A percentile compares a stretch with the other conserved stretches of the same genome.
phyloP scores from a whole-genome alignment of 2,888 invertebrate species.

The Dryocosmus kuriphilus region DNA sequence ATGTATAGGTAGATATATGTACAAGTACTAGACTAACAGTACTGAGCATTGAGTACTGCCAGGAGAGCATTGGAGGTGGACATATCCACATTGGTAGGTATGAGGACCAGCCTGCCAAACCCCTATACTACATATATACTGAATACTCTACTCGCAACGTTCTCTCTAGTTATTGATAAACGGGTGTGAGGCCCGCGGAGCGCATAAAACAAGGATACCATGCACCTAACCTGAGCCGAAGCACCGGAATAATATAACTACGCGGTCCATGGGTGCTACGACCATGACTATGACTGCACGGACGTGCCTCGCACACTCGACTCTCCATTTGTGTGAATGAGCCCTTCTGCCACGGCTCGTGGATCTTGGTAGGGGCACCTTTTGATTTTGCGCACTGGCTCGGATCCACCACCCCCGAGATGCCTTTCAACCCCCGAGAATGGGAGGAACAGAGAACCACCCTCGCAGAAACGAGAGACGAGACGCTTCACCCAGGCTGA shows the following conservation, averaged over 20 bases:
- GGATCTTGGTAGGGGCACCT: constrained; percentile 39
- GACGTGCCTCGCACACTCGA: constrained; percentile 30
- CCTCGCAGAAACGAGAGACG: constrained; percentile 45
- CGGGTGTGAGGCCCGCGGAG: constrained; percentile 56
- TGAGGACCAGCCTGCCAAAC: constrained; percentile 45
- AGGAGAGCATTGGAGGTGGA: constrained; percentile 32
- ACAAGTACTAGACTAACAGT: constrained; percentile 16
- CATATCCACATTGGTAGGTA: constrained; percentile 31
- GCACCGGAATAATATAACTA: constrained; percentile 50
- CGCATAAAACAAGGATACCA: constrained; percentile 58
- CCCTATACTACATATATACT: constrained; percentile 35
- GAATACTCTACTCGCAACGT: constrained; percentile 42
- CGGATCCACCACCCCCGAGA: constrained; percentile 51
- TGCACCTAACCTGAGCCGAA: constrained; percentile 42
- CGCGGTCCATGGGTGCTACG: constrained; percentile 46
- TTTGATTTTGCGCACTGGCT: constrained; percentile 63
- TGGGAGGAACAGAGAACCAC: constrained; percentile 25
- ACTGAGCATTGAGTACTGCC: constrained; percentile 3
- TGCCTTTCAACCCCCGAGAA: constrained; percentile 4
- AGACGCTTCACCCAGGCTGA: constrained; percentile 46
- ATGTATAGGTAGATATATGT: constrained; percentile 35
- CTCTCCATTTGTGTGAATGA: constrained; percentile 50
- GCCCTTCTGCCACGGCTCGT: constrained; percentile 50
- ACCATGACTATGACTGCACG: constrained; percentile 44
- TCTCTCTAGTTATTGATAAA: constrained; percentile 62